Evolutionary conservation across 2,888 invertebrate species (phyloP), one percentile per base, ranked within the genome.

Genomic region (Orthonevra nobilis): DNA sequence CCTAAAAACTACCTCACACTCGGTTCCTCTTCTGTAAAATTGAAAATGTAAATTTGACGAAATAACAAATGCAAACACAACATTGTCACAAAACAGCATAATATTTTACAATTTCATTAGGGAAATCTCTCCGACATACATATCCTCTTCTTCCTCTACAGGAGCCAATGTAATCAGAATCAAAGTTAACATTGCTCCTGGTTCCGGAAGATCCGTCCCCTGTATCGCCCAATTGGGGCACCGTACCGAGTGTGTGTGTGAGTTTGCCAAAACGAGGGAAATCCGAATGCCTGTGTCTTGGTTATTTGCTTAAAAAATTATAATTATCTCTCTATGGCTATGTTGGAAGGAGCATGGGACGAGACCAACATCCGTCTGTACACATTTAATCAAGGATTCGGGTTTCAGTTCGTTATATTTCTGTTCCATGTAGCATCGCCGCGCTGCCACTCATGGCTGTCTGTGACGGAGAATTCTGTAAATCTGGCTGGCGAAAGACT

Each of bases 321-420:
- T 73, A 79, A 79, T 79, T 79, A 79, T 73, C 66, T 68, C 54
- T 46, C 54, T 66, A 34, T 28, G 58, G 58, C 26, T 50, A 6
- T 3, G 38, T 30, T 9, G 38, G 14, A 23, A 17, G n/a, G 9
- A 40, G 28, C 17, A 14, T 3, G 32, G 4, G 7, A 36, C 19
- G 10, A 17, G 17, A 34, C 7, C n/a, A n/a, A n/a, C n/a, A n/a
- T n/a, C 5, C 56, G 50, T 66, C 38, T 26, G 79, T 68, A 79
- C 66, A 73, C 79, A 79, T 73, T 79, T 79, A 79, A 79, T 79
- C 79, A 79, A 73, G 72, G 72, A 73, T 68, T 79, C 66, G 68
- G 73, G 61, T 79, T 73, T 79, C 61, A 56, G 73, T 79, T 79
- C 68, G 66, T 79, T 79, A 72, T 69, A 68, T 60, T 54, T 30